These are phyloP conservation scores for Siderastrea radians DNA, from an alignment of 92 coral and sea anemone species.

Conservation along the genomic window DNA sequence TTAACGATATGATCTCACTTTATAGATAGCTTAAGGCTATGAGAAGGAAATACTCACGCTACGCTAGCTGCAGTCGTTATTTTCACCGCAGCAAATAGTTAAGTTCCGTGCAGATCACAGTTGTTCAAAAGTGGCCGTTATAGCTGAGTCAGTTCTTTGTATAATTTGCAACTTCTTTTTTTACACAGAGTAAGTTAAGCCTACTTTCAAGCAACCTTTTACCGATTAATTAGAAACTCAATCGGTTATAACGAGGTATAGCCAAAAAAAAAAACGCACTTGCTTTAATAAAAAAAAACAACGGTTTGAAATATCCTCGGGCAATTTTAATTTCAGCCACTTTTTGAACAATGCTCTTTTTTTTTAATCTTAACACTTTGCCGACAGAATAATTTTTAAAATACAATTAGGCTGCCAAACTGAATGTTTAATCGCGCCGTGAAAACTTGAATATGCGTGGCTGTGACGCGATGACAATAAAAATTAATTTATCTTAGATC, in stretches of 20 bases:
- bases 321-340: constrained; percentile 32
- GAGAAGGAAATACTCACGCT: constrained; percentile 4
- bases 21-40: constrained; percentile 19
- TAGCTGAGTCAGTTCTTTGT: too few relatives aligned
- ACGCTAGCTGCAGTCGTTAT: background rate
- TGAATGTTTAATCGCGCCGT: constrained; percentile 14
- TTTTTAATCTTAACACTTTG: constrained; percentile 27
- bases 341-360: constrained; percentile 17
- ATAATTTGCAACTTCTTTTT: background rate
- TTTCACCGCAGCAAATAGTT: background rate
- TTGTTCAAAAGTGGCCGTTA: background rate
- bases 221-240: background rate
- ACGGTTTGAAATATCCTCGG: constrained; percentile 8
- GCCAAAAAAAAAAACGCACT: background rate
- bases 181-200: background rate
- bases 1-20: background rate
- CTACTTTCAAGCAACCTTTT: constrained; percentile 1
- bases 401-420: constrained; percentile 2
- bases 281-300: constrained; percentile 4
- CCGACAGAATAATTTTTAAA: constrained; percentile 18
- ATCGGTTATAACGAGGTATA: background rate
- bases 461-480: constrained; percentile 17
- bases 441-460: constrained; percentile 11
- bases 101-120: too few relatives aligned
- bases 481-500: constrained; percentile 5